Base-by-base conservation (phyloP, 2,888 invertebrate species). In the Sphaerophoria taeniata region DNA sequence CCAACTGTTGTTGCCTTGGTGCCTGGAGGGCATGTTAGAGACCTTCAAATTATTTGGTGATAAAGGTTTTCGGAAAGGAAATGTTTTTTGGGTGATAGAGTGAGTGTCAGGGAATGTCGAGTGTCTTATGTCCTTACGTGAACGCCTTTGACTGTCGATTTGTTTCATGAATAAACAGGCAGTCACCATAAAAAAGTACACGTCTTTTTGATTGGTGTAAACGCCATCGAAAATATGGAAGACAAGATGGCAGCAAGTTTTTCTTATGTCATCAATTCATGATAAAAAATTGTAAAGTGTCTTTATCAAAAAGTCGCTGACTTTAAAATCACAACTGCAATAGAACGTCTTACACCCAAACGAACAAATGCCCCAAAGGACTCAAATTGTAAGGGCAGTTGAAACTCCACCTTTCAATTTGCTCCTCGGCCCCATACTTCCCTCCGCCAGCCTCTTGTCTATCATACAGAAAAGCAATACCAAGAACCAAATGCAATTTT, bases 401-500 rank as follows among this genome's bases (percentile, higher is more conserved):
- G 67, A 67, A 53, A 53, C 24, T 14, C n/a, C 5, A 39, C 55
- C 74, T 74, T 56, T 16, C 12, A 31, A 6, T 58, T 43, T 7
- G 4, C 9, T 9, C 43, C 43, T 43, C 36, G 6, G 24, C 39
- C 7, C 24, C 12, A 11, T 61, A 47, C 14, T 9, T 43, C 6
- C 6, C 34, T 36, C 16, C 6, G 14, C 4, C 63, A 6, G 16
- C 51, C 16, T 24, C 24, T 24, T 1, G 24, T 24, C 24, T 24
- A 14, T 4, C 53, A 43, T 24, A 51, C 24, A 53, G 31, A 31
- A 24, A 51, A 79, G 53, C 31, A 60, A 31, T 80, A 39, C 33
- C 51, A 34, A 72, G 71, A 53, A 47, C 60, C 72, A 86, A 86
- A 86, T 86, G 82, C 86, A 81, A 86, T 86, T 85, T 86, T 86